Evolutionary conservation across 2,888 invertebrate species (phyloP).

Genomic region (Platynereis dumerilii): DNA sequence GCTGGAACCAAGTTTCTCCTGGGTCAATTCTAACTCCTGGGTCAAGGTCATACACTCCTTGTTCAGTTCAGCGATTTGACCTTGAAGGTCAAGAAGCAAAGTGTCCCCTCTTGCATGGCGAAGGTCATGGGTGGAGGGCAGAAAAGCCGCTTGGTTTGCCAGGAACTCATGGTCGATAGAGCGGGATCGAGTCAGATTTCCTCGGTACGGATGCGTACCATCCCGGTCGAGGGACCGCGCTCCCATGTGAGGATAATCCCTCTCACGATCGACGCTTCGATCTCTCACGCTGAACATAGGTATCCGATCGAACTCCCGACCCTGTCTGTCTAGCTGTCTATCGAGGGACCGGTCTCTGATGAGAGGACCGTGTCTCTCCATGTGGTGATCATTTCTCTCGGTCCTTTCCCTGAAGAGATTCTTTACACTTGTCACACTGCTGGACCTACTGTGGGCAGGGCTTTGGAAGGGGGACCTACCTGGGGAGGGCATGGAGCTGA

Average conservation of each 20-base stretch:
- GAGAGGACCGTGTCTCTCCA: constrained; percentile 10
- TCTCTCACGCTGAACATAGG: constrained; percentile 62
- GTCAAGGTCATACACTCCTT: constrained; percentile 81
- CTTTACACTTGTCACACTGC: constrained; percentile 44
- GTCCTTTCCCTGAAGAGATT: constrained; percentile 30
- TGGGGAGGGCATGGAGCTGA: constrained; percentile 25
- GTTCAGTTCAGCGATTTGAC: constrained; percentile 93
- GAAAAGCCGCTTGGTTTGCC: constrained; percentile 23
- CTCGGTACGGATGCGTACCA: constrained; percentile 42
- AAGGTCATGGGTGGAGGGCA: constrained; percentile 27
- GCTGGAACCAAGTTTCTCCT: constrained; percentile 95
- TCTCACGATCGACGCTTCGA: constrained; percentile 70
- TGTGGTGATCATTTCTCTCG: constrained; percentile 32
- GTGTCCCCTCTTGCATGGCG: constrained; percentile 29
- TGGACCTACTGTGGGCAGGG: constrained; percentile 41
- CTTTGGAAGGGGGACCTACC: constrained; percentile 37
- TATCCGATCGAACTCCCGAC: constrained; percentile 19
- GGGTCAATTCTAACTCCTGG: constrained; percentile 72
- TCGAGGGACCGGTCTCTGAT: constrained; percentile 60
- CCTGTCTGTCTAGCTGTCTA: constrained; percentile 42
- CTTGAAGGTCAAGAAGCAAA: constrained; percentile 59
- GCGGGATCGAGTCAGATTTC: constrained; percentile 43
- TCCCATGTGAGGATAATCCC: constrained; percentile 56
- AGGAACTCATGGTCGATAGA: constrained; percentile 46
- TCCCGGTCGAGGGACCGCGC: constrained; percentile 59